Evolutionary conservation across 2,113 vertebrate genomes (phyloP).

Genomic region (Furnarius figulus): DNA sequence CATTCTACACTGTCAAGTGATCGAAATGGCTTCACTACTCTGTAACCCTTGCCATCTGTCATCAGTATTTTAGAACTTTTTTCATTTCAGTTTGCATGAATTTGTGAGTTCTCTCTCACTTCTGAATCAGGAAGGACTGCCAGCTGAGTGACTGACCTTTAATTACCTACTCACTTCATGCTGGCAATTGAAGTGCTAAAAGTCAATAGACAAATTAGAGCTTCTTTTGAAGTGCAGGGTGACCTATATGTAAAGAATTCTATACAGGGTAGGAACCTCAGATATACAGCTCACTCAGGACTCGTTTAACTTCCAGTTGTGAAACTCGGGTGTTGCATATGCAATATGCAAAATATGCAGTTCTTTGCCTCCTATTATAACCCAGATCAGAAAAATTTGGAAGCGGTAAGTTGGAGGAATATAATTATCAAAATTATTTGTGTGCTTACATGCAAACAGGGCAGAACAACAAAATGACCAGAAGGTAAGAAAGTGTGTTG

Average conservation of each 20-base stretch:
- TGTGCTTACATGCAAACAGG: background rate
- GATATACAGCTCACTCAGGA: background rate
- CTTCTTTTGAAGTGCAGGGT: background rate
- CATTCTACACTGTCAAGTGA: background rate
- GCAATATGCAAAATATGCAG: background rate
- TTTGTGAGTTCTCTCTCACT: background rate
- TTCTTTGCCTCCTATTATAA: background rate
- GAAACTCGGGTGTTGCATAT: background rate
- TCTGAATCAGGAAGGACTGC: background rate
- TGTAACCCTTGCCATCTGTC: background rate
- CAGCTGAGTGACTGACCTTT: background rate
- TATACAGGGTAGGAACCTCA: background rate
- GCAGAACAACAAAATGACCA: background rate
- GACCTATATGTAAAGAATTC: background rate
- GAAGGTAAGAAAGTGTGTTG: background rate
- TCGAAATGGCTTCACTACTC: background rate
- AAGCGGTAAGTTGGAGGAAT: background rate
- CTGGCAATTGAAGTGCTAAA: background rate
- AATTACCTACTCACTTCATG: background rate
- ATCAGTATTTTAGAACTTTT: background rate
- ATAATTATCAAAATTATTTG: background rate
- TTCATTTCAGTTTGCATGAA: background rate
- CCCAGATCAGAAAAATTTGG: background rate
- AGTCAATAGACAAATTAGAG: background rate
- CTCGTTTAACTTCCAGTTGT: background rate